Evolutionary conservation across 2,113 vertebrate species (phyloP).

Genomic region (Steatornis caripensis): DNA sequence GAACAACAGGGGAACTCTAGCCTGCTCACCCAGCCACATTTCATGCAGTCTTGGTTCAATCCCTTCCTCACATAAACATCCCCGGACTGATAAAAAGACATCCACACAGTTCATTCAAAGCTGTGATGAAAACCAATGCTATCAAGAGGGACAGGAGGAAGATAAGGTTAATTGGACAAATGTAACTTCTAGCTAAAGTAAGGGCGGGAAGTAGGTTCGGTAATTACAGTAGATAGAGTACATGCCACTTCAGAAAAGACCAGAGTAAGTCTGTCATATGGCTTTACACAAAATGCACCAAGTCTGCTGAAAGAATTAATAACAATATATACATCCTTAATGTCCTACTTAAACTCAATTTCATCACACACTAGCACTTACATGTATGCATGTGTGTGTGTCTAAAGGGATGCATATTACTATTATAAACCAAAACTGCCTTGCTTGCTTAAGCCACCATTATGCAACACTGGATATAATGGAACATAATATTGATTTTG

Average conservation of each 20-base stretch:
- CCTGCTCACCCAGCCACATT: not conserved
- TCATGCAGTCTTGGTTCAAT: not conserved
- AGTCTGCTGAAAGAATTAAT: not conserved
- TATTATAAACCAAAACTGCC: not conserved
- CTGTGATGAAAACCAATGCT: not conserved
- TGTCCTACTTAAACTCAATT: not conserved
- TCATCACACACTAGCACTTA: not conserved
- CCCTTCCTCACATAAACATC: not conserved
- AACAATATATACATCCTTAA: not conserved
- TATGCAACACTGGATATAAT: not conserved
- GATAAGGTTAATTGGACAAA: not conserved
- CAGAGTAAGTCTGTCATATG: not conserved
- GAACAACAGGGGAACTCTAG: not conserved
- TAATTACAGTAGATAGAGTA: not conserved
- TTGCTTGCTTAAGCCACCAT: not conserved
- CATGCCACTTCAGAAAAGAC: not conserved
- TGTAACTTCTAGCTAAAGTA: not conserved
- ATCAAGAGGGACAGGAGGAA: not conserved
- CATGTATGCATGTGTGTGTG: rapidly evolving
- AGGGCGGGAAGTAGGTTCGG: not conserved
- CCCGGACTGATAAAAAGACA: not conserved
- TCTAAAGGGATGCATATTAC: not conserved
- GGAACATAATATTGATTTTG: not conserved
- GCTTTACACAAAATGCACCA: not conserved
- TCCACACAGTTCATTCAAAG: not conserved